Conservation (phyloP, 2,113 vertebrate species). For the Montifringilla adamsi region DNA sequence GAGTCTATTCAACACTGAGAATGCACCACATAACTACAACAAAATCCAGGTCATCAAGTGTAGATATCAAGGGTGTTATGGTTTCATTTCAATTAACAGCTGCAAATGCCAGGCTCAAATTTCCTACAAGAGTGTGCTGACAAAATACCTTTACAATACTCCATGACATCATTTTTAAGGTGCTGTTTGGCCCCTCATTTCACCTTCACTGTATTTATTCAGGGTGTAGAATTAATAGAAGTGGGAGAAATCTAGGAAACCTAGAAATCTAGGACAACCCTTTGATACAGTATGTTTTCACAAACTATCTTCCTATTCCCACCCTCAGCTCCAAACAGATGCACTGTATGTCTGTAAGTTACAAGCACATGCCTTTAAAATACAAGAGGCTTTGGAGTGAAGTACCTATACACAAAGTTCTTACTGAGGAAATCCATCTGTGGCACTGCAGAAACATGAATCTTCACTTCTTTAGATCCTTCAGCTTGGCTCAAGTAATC, state of each 20-base stretch:
- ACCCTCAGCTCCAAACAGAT: background rate
- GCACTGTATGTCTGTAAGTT: background rate
- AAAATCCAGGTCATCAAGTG: background rate
- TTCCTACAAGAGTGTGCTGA: background rate
- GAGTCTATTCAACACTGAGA: background rate
- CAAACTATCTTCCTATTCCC: background rate
- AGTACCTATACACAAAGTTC: conserved; percentile 95
- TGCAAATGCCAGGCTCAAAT: background rate
- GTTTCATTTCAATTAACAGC: background rate
- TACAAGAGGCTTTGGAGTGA: conserved; percentile 40
- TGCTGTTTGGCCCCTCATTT: background rate
- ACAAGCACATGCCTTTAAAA: background rate
- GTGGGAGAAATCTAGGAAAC: background rate
- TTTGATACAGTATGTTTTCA: background rate
- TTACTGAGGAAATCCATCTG: conserved; percentile 96
- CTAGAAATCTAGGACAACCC: background rate
- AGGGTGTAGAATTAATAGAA: background rate
- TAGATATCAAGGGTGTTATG: background rate
- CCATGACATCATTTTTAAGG: background rate
- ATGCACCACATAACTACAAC: background rate
- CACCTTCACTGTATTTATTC: background rate
- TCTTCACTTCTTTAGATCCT: conserved; percentile 82
- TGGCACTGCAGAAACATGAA: conserved; percentile 85
- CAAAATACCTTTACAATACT: background rate
- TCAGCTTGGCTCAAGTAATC: conserved; percentile 81